Evolutionary conservation across 1,140 invertebrate genomes (phyloP), one percentile per base, ranked within the genome.

Genomic region (Grapholita molesta): DNA sequence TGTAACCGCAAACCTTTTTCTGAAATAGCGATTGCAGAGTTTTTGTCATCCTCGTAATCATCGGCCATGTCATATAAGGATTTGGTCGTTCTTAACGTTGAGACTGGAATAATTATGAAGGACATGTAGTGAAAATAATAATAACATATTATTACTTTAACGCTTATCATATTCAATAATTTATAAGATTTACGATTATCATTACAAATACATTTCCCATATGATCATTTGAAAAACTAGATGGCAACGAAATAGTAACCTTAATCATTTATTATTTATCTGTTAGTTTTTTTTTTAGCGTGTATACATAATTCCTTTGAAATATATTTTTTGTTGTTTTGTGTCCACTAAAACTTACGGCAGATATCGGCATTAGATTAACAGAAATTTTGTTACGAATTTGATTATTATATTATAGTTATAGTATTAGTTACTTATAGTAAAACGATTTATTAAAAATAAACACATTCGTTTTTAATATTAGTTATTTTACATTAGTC

Each of bases 21-120:
- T 25, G 76, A 52, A 52, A 77, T 70, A n/a, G 85, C 85, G 42
- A 89, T 85, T 82, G 89, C 85, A 53, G 85, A 83, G 79, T 90
- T 90, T 77, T 83, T 88, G 53, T 90, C 88, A 66, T 90, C 86
- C 72, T 89, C 86, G 65, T 89, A 88, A 7, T 80, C 68, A 9
- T 79, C n/a, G 53, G 73, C 76, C 52, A 89, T 71, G n/a, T 87
- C 83, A 71, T 89, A 85, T 52, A 89, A 75, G n/a, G 84, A 82
- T 69, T 79, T 80, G 8, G 78, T 84, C 12, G 52, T 35, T 52
- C 21, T 68, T 32, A 64, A 8, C 11, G 32, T 23, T 28, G 24
- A 61, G 1, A 28, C 25, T 18, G 25, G 55, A 32, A 61, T 25
- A 0, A 15, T 38, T 15, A 11, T 8, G 0, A 21, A 21, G 6